A percentile compares a stretch with the other conserved stretches of the same genome.
Evolutionary conservation across 2,113 vertebrate species (phyloP).

Genomic region (Microtus montanus): DNA sequence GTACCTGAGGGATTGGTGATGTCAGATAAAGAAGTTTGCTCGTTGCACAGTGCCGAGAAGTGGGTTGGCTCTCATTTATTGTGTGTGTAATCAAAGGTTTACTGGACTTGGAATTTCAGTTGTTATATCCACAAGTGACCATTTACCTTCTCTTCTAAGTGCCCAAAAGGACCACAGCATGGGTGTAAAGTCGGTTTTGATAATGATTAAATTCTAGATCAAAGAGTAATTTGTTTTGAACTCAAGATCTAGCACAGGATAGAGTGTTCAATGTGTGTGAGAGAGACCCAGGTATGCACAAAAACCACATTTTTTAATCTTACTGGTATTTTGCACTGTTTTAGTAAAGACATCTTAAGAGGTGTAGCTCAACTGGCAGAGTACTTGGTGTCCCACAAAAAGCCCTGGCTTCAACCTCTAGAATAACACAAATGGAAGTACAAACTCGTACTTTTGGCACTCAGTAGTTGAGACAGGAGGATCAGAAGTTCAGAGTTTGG

Average conservation of each 20-base stretch:
- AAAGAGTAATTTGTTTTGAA: not conserved
- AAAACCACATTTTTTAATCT: not conserved
- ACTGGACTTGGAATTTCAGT: conserved; percentile 31
- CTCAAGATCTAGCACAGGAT: not conserved
- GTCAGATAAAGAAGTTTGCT: conserved; percentile 14
- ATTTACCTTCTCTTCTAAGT: conserved; percentile 11
- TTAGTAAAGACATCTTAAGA: not conserved
- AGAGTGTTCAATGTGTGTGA: not conserved
- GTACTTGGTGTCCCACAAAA: not conserved
- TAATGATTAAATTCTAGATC: not conserved
- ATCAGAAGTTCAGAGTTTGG: not conserved
- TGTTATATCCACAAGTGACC: not conserved
- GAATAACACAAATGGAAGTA: too few species aligned
- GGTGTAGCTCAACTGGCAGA: not conserved
- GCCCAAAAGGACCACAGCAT: not conserved
- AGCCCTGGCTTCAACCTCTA: not conserved
- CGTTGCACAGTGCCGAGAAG: not conserved
- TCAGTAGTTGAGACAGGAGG: not conserved
- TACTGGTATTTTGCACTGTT: not conserved
- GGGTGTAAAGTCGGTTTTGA: not conserved
- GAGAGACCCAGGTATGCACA: not conserved
- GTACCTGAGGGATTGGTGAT: not conserved
- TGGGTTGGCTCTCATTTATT: not conserved
- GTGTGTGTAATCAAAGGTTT: not conserved
- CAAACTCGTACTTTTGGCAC: not conserved